Evolutionary conservation across 2,113 vertebrate genomes (phyloP), one percentile per base, ranked within the genome.

Genomic region (Scomber scombrus): DNA sequence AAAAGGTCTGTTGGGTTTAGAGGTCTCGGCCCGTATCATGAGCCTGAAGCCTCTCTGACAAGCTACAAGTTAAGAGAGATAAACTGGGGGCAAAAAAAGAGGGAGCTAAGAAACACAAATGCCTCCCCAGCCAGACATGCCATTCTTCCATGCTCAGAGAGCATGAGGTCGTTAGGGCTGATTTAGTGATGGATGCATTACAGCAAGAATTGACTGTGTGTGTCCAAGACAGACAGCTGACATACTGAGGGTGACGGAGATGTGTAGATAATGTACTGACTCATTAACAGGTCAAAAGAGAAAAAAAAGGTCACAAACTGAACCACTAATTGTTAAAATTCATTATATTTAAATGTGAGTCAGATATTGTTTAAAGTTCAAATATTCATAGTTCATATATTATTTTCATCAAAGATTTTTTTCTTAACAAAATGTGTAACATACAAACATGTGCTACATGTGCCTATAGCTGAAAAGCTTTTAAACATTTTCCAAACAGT

Each of bases 101-200:
- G 19, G 40, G n/a, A 21, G 26, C 62, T 54, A 23, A 19, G 50
- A 51, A 72, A 60, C 82, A 75, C 60, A 63, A 47, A 82, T 79
- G 84, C 68, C 45, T 75, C 56, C 12, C 43, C n/a, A 31, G 66
- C 52, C 85, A 15, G 40, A 85, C 60, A 68, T 78, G 72, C 78
- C 88, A 85, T 89, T 81, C 82, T 81, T 45, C 3, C 11, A 10
- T 72, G 47, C 52, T 72, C 50, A 0, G 80, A 26, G 75, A 85
- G 50, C 78, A 63, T 18, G 45, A 64, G 65, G 64, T 89, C 55
- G 2, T 91, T 90, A 74, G 21, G 57, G 56, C 1, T 84, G 82
- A 93, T 88, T 88, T 89, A 86, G 69, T 73, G 70, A 79, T 12
- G 54, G 86, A 84, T 86, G 63, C n/a, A 49, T 81, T 31, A 83